Conservation (phyloP, 1,140 invertebrate species). For the Riptortus pedestris region DNA sequence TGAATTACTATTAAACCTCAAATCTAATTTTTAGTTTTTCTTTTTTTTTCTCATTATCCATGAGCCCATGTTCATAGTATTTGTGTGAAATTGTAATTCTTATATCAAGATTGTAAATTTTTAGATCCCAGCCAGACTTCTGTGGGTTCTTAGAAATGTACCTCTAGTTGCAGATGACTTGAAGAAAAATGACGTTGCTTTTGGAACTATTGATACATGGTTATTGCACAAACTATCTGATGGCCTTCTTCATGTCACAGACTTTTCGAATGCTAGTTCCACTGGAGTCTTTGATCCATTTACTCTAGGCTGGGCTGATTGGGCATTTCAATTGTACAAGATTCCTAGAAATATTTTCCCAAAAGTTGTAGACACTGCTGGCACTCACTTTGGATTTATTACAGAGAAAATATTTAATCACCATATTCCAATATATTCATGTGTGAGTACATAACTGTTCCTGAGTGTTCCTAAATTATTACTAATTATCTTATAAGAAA, state of each 20-base stretch:
- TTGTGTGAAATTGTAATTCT: neutral
- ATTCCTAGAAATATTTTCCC: conserved; percentile 69
- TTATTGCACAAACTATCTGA: conserved; percentile 64
- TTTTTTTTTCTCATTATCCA: conserved; percentile 6
- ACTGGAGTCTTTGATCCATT: conserved; percentile 92
- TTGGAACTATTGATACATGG: conserved; percentile 92
- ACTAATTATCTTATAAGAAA: too few relatives aligned
- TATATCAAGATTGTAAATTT: conserved; percentile 3
- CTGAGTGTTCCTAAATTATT: too few relatives aligned
- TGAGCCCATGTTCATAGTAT: neutral
- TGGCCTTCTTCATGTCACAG: conserved; percentile 61
- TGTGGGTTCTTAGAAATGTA: conserved; percentile 67
- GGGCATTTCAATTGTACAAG: conserved; percentile 55
- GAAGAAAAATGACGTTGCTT: conserved; percentile 52
- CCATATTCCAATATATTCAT: conserved; percentile 62
- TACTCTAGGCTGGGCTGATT: conserved; percentile 63
- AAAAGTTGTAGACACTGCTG: conserved; percentile 63
- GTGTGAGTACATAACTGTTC: conserved; percentile 49
- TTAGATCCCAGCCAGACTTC: conserved; percentile 64
- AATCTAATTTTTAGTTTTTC: neutral
- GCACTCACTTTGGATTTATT: conserved; percentile 58
- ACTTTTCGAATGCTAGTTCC: conserved; percentile 77
- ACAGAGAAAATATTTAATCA: conserved; percentile 57
- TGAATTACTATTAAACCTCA: neutral
- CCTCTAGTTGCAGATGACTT: conserved; percentile 50